phyloP scores from a whole-genome alignment of 2,888 invertebrate species.

The Bibio marci region DNA sequence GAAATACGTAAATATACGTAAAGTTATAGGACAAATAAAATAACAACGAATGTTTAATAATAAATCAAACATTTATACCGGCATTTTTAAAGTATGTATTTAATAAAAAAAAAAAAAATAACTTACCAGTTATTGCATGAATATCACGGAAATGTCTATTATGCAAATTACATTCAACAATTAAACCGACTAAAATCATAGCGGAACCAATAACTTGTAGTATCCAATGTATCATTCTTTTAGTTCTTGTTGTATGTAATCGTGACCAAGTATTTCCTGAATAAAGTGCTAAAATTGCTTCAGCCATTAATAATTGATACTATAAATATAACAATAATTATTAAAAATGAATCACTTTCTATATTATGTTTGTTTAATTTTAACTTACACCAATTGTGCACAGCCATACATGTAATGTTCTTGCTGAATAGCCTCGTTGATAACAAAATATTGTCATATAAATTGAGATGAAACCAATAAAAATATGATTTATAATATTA shows the following conservation, averaged over 20 bases:
- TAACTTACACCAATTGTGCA: constrained; percentile 4
- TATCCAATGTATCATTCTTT: constrained; percentile 34
- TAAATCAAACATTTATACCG: too few species aligned
- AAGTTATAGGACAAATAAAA: too few species aligned
- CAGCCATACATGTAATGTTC: not conserved
- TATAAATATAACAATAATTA: constrained; percentile 14
- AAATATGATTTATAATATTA: constrained; percentile 1
- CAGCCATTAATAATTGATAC: constrained; percentile 35
- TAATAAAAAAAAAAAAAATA: too few species aligned
- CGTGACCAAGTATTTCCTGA: constrained; percentile 34
- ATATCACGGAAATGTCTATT: not conserved
- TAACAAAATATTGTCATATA: not conserved
- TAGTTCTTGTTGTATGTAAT: constrained; percentile 28
- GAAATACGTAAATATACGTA: too few species aligned
- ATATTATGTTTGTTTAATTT: not conserved
- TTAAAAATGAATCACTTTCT: not conserved
- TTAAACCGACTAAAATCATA: constrained; percentile 33
- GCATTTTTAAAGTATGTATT: too few species aligned
- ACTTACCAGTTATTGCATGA: constrained; percentile 1
- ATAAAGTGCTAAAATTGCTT: constrained; percentile 32
- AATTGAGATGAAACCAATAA: not conserved
- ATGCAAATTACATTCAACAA: not conserved
- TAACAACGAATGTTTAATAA: too few species aligned
- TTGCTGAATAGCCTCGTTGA: not conserved
- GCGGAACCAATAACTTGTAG: constrained; percentile 33